Evolutionary conservation across 2,797 vertebrate genomes (phyloP), one percentile per base, ranked within the genome.

Genomic region (Okamejei kenojei): DNA sequence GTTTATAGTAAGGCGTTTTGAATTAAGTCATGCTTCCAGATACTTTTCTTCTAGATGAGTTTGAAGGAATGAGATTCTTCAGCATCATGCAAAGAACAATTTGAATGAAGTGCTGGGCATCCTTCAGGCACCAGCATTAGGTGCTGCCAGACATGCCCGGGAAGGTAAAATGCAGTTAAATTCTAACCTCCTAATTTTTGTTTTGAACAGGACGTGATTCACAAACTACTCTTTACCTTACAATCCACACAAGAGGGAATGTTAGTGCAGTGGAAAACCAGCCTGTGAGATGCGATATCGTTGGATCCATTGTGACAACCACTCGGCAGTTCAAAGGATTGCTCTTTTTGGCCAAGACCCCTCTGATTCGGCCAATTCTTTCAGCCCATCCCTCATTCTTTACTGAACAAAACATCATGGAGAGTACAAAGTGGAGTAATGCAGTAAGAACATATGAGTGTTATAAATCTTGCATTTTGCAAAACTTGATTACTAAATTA

Each of bases 271-370:
- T 94, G 15, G 74, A 96, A 90, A 95, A 94, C 2, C 95, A 96
- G 45, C 78, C 94, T 19, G 95, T 97, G 93, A 95, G 84, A 74
- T 98, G 97, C 74, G 79, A 96, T 84, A 95, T 97, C 45, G 94
- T 97, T 93, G 97, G 97, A 93, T 97, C 97, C 77, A 93, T 98
- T 94, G 94, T 97, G 82, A 97, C 96, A n/a, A 96, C 96, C 0
- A 95, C 95, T 21, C 95, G 97, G 65, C 95, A 94, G 1, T 96
- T 97, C 94, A 96, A 94, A 94, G 97, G 95, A 1, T 94, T 98
- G 0, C 95, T 96, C 26, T 93, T 96, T 2, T 90, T 98, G 93
- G 95, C 81, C 45, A 96, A 95, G 91, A 96, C 95, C 94, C 95
- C 95, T 2, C 95, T 98, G 94, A 93, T 93, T 81, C 96, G 93